Conservation (phyloP, 2,888 invertebrate genomes). For the Encarsia formosa region DNA sequence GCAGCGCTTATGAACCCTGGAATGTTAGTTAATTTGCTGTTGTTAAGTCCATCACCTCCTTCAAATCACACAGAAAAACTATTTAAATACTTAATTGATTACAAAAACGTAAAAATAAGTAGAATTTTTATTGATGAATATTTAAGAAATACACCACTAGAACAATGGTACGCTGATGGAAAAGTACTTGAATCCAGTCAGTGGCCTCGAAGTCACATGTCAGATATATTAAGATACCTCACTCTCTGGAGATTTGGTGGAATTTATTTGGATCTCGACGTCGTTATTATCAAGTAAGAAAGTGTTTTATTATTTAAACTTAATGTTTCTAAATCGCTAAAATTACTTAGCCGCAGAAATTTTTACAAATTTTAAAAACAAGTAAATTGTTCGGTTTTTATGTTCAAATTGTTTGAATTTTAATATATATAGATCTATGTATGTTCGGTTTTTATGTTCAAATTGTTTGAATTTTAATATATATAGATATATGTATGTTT, state of each 20-base stretch:
- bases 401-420: too few species aligned
- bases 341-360: too few species aligned
- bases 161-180: slow-evolving; percentile 53
- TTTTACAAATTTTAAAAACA: too few species aligned
- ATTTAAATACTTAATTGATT: slow-evolving; percentile 47
- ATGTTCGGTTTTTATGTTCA: too few species aligned
- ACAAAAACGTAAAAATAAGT: slow-evolving; percentile 55
- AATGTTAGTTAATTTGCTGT: slow-evolving; percentile 57
- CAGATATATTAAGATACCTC: slow-evolving; percentile 63
- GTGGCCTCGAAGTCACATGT: slow-evolving; percentile 61
- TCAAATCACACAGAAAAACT: slow-evolving; percentile 40
- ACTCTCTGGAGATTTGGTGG: slow-evolving; percentile 67
- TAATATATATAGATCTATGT: too few species aligned
- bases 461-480: too few species aligned
- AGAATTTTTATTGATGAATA: slow-evolving; percentile 56
- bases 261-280: slow-evolving; percentile 72
- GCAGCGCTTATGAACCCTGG: slow-evolving; percentile 61
- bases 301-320: not conserved
- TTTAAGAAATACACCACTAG: slow-evolving; percentile 57
- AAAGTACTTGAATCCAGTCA: slow-evolving; percentile 51
- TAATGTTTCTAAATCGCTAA: too few species aligned
- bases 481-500: too few species aligned
- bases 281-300: slow-evolving; percentile 58
- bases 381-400: too few species aligned
- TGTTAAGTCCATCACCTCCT: slow-evolving; percentile 51